Conservation (phyloP, 2,888 invertebrate genomes). For the Lithophane leautieri region DNA sequence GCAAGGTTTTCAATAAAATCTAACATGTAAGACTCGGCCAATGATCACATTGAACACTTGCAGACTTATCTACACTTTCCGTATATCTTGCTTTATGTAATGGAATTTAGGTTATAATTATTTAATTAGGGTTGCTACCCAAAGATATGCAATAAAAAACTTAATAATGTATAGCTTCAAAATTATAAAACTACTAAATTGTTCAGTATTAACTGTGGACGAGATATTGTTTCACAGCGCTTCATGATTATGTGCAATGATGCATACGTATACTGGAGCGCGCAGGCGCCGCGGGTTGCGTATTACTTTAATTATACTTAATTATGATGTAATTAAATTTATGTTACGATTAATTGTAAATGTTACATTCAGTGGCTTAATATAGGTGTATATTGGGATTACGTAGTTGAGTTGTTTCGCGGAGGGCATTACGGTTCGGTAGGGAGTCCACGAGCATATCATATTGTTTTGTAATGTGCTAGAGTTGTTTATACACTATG, state of each 20-base stretch:
- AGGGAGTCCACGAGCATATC: conserved; percentile 82
- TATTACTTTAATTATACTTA: conserved; percentile 62
- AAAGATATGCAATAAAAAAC: conserved; percentile 44
- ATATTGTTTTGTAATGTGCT: conserved; percentile 84
- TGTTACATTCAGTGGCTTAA: conserved; percentile 84
- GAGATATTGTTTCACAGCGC: conserved; percentile 72
- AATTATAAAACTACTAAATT: conserved; percentile 63
- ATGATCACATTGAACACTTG: conserved; percentile 30
- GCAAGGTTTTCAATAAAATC: conserved; percentile 38
- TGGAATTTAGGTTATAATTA: conserved; percentile 56
- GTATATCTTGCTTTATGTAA: conserved; percentile 44
- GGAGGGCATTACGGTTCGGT: conserved; percentile 64
- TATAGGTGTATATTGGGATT: conserved; percentile 82
- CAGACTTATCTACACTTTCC: conserved; percentile 38
- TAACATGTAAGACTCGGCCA: background rate
- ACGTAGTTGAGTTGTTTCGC: conserved; percentile 77
- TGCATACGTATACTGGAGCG: conserved; percentile 65
- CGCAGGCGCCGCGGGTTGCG: conserved; percentile 65
- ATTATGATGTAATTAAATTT: conserved; percentile 76
- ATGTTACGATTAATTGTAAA: conserved; percentile 80
- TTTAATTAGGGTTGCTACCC: conserved; percentile 48
- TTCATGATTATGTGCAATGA: conserved; percentile 68
- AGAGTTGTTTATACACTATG: conserved; percentile 72
- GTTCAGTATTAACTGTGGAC: conserved; percentile 85
- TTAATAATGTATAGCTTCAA: conserved; percentile 61